Base-by-base conservation (phyloP, 1,140 invertebrate genomes). In the Diabrotica virgifera region DNA sequence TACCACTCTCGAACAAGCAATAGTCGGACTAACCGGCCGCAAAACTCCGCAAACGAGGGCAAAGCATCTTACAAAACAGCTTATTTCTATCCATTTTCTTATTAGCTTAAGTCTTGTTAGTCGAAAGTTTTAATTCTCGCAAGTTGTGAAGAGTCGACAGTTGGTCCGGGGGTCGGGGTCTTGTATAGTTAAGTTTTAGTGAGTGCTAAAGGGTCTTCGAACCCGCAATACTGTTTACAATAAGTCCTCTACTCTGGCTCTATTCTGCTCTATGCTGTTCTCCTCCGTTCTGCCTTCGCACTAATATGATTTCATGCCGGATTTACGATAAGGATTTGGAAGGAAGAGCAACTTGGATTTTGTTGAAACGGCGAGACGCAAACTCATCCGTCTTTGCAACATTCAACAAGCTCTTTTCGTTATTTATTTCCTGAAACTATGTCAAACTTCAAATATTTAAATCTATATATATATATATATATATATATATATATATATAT, bases 71-170 rank as follows among this genome's bases (percentile, higher is more conserved):
- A 78, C 70, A 77, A 71, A 76, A 74, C 72, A 76, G 78, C 78
- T 80, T 81, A 80, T 78, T 78, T 79, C 77, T 75, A 77, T 77
- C 76, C 76, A 76, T 74, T 76, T 77, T 77, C 76, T 77, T 77
- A 77, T 77, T 77, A 79, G 78, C 77, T 79, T 80, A 80, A 80
- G 77, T 78, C 78, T 77, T 80, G 79, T 82, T 82, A 81, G 81
- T 81, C 75, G 74, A 79, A 82, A 82, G 81, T 83, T 83, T 82
- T 82, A 82, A 82, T 82, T 83, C 81, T 78, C 73, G 73, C 76
- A 79, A 78, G 73, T 80, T 80, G 77, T 73, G 82, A 82, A 78
- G 79, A 81, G 82, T 81, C 77, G 79, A 80, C 75, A 76, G 76
- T 75, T 67, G 68, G 80, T 77, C 24, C 24, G 24, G 24, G 24